A percentile compares a stretch with the other conserved stretches of the same genome.
Conservation (phyloP, 2,797 vertebrate genomes). For the Epinephelus coioides region DNA sequence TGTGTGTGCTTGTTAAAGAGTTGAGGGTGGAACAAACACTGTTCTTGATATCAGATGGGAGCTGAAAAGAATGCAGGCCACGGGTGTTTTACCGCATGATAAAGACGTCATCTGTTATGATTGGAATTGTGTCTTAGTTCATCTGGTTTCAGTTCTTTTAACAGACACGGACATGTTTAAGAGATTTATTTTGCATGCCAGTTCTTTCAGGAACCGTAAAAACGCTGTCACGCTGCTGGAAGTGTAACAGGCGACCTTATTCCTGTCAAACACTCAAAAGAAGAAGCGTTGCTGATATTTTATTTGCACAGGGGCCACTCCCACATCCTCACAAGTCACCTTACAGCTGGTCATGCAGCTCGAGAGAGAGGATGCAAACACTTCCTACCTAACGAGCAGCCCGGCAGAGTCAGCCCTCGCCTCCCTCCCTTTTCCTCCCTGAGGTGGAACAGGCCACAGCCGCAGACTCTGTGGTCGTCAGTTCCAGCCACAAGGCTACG, state of each 20-base stretch:
- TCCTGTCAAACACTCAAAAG: constrained; percentile 30
- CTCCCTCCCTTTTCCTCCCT: constrained; percentile 73
- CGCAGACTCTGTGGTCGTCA: constrained; percentile 62
- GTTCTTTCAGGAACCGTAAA: neutral
- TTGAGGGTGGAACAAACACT: constrained; percentile 45
- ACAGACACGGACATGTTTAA: constrained; percentile 2
- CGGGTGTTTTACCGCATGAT: constrained; percentile 34
- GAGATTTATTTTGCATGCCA: constrained; percentile 3
- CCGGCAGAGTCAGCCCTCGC: constrained; percentile 55
- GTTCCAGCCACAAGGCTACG: constrained; percentile 65
- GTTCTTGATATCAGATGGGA: constrained; percentile 62
- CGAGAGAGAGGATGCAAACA: constrained; percentile 81
- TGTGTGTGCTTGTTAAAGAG: constrained; percentile 35
- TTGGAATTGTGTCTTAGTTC: constrained; percentile 26
- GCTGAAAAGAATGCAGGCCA: constrained; percentile 50
- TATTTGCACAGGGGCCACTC: constrained; percentile 60
- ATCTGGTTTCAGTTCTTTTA: constrained; percentile 31
- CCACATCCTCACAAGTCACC: constrained; percentile 80
- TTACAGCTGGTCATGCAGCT: constrained; percentile 71
- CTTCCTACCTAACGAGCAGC: constrained; percentile 79
- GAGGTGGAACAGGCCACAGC: constrained; percentile 75
- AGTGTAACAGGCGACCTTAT: neutral
- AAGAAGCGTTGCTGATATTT: constrained; percentile 35
- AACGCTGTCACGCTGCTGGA: neutral
- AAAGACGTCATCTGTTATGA: constrained; percentile 56